Conservation (phyloP, 2,797 vertebrate species). For the Caiman crocodilus region DNA sequence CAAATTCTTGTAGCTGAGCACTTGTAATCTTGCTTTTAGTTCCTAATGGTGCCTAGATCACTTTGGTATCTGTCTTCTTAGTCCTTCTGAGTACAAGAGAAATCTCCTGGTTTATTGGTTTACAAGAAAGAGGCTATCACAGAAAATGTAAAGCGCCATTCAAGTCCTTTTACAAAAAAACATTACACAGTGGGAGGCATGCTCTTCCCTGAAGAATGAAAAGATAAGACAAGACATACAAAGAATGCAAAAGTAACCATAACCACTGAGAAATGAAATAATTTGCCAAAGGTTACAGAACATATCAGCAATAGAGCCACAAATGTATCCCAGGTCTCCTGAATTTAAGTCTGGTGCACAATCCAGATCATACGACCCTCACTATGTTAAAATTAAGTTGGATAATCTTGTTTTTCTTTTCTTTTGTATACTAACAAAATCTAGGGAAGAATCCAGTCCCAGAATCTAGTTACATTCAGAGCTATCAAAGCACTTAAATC, state of each 20-base stretch:
- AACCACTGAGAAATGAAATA: background rate
- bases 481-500: background rate
- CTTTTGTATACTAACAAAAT: background rate
- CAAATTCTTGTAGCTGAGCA: background rate
- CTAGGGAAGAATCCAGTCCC: background rate
- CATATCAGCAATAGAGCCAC: background rate
- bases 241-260: background rate
- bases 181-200: background rate
- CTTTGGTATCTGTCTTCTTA: background rate
- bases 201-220: background rate
- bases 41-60: background rate
- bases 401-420: background rate
- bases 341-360: background rate
- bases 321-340: accelerated
- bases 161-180: background rate
- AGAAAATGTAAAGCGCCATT: background rate
- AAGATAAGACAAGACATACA: accelerated
- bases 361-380: background rate
- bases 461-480: background rate
- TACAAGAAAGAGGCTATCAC: background rate
- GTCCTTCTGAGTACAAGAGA: background rate
- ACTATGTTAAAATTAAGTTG: background rate
- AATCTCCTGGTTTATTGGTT: background rate
- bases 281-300: background rate
- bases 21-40: background rate